Conservation (phyloP, 2,113 vertebrate genomes). For the Dasyurus viverrinus region DNA sequence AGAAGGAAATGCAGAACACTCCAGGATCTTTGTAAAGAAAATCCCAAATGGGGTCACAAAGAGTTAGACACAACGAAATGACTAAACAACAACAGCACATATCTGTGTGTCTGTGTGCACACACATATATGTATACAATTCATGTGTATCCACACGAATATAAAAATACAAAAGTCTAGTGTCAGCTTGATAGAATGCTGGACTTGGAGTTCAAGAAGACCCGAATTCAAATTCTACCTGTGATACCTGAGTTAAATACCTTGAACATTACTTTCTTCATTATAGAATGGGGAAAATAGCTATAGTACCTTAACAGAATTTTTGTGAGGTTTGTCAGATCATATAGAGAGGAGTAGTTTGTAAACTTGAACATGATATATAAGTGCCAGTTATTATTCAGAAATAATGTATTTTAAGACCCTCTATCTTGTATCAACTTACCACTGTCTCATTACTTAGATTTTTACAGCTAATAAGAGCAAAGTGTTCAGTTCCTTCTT, state of each 20-base stretch:
- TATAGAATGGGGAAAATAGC: not conserved
- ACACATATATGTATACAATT: no score
- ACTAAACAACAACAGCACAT: not conserved
- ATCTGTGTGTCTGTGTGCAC: not conserved
- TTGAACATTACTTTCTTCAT: not conserved
- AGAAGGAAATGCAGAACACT: not conserved
- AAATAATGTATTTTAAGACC: not conserved
- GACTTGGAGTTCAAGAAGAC: not conserved
- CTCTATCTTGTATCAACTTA: not conserved
- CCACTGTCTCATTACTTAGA: not conserved
- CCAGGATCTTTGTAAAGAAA: not conserved
- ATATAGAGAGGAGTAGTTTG: not conserved
- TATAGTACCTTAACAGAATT: not conserved
- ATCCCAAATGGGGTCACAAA: not conserved
- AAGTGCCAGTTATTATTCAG: not conserved
- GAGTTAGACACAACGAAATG: not conserved
- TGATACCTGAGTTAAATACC: not conserved
- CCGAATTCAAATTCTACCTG: not conserved
- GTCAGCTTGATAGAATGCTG: not conserved
- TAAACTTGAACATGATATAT: not conserved
- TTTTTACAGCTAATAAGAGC: not conserved
- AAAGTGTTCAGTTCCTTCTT: not conserved
- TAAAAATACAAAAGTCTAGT: not conserved
- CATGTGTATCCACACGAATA: no score
- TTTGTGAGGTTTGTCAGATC: not conserved